A percentile compares a stretch with the other conserved stretches of the same genome.
Conservation (phyloP, 2,888 invertebrate genomes). For the Hermaeophaga mercurialis region DNA sequence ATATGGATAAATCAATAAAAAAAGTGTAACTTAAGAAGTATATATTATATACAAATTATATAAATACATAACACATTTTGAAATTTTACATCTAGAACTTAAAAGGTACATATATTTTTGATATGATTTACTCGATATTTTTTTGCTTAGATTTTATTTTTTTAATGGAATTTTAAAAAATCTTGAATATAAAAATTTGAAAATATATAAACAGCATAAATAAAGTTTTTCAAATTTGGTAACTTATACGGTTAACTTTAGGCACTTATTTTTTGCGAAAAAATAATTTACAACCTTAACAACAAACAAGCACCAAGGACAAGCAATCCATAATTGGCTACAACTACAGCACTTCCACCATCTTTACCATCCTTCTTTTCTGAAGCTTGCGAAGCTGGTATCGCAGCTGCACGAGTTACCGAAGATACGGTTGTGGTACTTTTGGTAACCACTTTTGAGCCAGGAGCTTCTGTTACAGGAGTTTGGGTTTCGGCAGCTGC, state of each 20-base stretch:
- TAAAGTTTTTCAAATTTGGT: conserved; percentile 6
- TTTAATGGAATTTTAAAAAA: neutral
- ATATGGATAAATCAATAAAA: no score
- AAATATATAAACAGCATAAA: conserved; percentile 5
- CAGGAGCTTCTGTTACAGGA: neutral
- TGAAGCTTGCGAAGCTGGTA: neutral
- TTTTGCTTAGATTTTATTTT: no score
- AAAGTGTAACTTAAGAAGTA: conserved; percentile 11
- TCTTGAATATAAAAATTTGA: conserved; percentile 8
- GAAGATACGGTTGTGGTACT: neutral
- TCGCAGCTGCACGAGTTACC: neutral
- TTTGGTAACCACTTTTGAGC: neutral
- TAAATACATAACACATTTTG: conserved; percentile 4
- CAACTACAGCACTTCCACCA: conserved; percentile 6
- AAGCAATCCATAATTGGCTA: conserved; percentile 20
- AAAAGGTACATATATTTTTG: conserved; percentile 2
- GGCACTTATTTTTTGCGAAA: conserved; percentile 18
- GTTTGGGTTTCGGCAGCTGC: neutral
- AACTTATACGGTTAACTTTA: conserved; percentile 11
- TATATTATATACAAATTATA: conserved; percentile 18
- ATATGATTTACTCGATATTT: no score
- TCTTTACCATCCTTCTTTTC: conserved; percentile 5
- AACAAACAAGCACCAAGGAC: conserved; percentile 16
- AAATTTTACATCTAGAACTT: neutral
- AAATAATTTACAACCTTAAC: conserved; percentile 15